Evolutionary conservation across 2,797 vertebrate genomes (phyloP), one percentile per base, ranked within the genome.

Genomic region (Acipenser oxyrinchus): DNA sequence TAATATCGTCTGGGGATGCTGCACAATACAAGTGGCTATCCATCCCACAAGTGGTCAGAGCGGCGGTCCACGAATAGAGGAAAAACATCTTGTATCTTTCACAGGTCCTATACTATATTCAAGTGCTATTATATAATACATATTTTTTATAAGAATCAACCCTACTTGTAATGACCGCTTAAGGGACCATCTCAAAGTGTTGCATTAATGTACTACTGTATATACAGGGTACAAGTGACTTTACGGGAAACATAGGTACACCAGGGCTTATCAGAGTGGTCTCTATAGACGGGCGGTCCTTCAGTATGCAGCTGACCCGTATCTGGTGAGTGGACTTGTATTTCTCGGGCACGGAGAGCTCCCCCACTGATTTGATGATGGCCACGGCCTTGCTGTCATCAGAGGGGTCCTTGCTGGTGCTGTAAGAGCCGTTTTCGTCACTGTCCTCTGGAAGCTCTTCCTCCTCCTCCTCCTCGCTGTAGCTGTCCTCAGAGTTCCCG

Each of bases 321-420:
- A 97, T 96, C 70, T 95, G 92, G 80, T 95, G 91, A 62, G 94
- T 95, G 15, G 95, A 97, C 68, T 93, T 99, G 79, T 99, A 99
- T 70, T 98, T 99, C 77, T 99, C 95, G 0, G 97, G 97, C 9
- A 98, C 95, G 0, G 96, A 99, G 67, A 99, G 71, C 77, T 99
- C 97, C 53, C 91, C 89, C 1, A 99, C 95, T 23, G 96, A 99
- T 79, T 92, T 93, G 63, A 99, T 99, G 63, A 99, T 79, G 6
- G 97, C 97, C 63, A 99, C 92, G 0, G 97, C 97, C 82, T 95
- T 97, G 23, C 88, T 93, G 67, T 95, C 95, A 4, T 92, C 89
- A 4, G 89, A 81, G 0, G 82, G 84, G 50, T 88, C 88, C 6
- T 88, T 85, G 51, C 84, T 72, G 64, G 82, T 82, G 64, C 87